phyloP scores from a whole-genome alignment of 1,140 invertebrate species.

The Drosophila leontia region DNA sequence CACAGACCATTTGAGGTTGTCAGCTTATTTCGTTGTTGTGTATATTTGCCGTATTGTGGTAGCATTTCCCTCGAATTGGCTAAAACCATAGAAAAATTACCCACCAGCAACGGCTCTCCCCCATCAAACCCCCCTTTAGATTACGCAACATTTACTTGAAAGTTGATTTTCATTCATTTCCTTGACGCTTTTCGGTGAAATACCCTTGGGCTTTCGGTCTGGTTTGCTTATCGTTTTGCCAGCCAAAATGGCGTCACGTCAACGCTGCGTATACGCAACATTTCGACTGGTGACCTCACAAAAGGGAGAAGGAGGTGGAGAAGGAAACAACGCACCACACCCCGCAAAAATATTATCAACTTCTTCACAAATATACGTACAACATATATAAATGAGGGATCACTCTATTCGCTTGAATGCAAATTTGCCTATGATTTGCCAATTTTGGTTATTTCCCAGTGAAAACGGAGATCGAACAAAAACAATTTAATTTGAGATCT shows the following conservation, averaged over 20 bases:
- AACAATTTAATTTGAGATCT: constrained; percentile 64
- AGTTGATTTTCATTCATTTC: constrained; percentile 69
- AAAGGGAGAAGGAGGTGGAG: constrained; percentile 14
- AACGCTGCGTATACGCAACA: constrained; percentile 74
- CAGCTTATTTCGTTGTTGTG: constrained; percentile 21
- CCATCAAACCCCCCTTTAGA: constrained; percentile 25
- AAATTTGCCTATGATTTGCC: constrained; percentile 52
- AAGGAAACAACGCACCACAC: constrained; percentile 17
- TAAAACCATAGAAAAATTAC: constrained; percentile 26
- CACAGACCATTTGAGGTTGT: constrained; percentile 33
- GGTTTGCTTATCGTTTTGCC: constrained; percentile 32
- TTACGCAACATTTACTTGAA: constrained; percentile 76
- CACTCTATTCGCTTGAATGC: constrained; percentile 71
- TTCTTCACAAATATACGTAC: background rate
- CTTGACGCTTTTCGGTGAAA: constrained; percentile 43
- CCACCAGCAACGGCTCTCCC: background rate
- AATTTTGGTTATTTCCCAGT: constrained; percentile 65
- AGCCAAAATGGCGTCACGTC: constrained; percentile 63
- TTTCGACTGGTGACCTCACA: constrained; percentile 71
- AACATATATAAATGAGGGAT: background rate
- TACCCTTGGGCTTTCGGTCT: constrained; percentile 33
- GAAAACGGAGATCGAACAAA: constrained; percentile 13
- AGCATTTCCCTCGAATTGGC: constrained; percentile 32
- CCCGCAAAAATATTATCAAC: constrained; percentile 18
- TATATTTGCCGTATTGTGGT: constrained; percentile 23